Conservation (phyloP, 1,140 invertebrate genomes). For the Ips typographus region DNA sequence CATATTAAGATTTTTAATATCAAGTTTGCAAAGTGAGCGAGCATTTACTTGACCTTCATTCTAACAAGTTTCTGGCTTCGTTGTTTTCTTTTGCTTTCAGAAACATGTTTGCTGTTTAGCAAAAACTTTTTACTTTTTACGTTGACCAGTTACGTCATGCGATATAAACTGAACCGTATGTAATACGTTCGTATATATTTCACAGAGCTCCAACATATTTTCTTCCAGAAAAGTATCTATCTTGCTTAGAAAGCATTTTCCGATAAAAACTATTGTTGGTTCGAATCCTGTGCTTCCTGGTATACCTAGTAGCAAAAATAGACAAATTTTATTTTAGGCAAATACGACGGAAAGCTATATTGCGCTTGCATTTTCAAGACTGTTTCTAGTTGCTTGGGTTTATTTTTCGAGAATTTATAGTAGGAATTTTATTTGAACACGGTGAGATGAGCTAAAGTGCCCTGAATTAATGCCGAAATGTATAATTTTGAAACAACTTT, state of each 20-base stretch:
- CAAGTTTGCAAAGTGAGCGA: neutral
- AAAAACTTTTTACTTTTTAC: too few species aligned
- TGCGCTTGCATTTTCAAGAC: too few species aligned
- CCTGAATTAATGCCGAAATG: too few species aligned
- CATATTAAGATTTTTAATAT: neutral
- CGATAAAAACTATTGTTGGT: slow-evolving; percentile 9
- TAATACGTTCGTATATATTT: neutral
- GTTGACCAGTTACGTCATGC: too few species aligned
- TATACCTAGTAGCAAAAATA: neutral
- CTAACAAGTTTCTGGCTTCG: slow-evolving; percentile 1
- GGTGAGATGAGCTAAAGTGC: too few species aligned
- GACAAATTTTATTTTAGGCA: neutral
- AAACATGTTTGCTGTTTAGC: too few species aligned
- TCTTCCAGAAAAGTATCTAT: slow-evolving; percentile 2
- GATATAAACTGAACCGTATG: too few species aligned
- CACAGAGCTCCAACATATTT: neutral
- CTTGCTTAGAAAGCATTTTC: neutral
- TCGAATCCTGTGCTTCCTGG: slow-evolving; percentile 1
- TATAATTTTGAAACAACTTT: too few species aligned
- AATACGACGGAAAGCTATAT: neutral
- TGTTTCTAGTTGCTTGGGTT: too few species aligned
- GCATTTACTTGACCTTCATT: neutral
- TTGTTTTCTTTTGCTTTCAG: too few species aligned
- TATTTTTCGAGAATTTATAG: too few species aligned
- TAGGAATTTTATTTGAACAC: too few species aligned